phyloP scores from a whole-genome alignment of 2,113 vertebrate genomes.

The Leptocoma aspasia region DNA sequence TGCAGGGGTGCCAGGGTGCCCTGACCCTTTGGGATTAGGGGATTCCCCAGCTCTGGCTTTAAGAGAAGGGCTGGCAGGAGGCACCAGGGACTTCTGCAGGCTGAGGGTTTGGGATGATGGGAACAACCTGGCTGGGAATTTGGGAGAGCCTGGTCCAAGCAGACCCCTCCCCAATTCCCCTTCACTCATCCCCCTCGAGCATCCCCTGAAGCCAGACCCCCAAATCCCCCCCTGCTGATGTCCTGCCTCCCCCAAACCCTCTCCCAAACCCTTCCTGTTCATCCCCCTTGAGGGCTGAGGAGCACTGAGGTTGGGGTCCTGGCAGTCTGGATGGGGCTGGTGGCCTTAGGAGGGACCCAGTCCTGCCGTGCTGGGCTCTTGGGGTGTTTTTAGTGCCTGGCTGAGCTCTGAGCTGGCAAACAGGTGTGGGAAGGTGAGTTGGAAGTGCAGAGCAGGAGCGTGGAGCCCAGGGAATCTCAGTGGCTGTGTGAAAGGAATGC shows the following conservation, averaged over 20 bases:
- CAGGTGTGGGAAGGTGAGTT: background rate
- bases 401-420: background rate
- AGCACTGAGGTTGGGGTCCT: background rate
- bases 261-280: too few relatives aligned
- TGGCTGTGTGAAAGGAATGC: background rate
- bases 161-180: too few relatives aligned
- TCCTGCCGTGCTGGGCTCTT: accelerated
- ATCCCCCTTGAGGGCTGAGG: background rate
- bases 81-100: background rate
- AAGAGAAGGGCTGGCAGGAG: background rate
- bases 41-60: background rate
- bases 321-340: background rate
- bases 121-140: background rate
- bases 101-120: background rate
- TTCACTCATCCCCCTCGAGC: too few relatives aligned
- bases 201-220: too few relatives aligned
- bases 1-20: accelerated
- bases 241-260: too few relatives aligned
- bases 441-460: background rate
- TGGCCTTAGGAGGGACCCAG: accelerated
- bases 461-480: accelerated
- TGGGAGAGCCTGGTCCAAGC: accelerated
- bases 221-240: too few relatives aligned
- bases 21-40: background rate
- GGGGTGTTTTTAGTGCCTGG: accelerated